phyloP scores from a whole-genome alignment of 2,113 vertebrate genomes.

The Varanus salvator region DNA sequence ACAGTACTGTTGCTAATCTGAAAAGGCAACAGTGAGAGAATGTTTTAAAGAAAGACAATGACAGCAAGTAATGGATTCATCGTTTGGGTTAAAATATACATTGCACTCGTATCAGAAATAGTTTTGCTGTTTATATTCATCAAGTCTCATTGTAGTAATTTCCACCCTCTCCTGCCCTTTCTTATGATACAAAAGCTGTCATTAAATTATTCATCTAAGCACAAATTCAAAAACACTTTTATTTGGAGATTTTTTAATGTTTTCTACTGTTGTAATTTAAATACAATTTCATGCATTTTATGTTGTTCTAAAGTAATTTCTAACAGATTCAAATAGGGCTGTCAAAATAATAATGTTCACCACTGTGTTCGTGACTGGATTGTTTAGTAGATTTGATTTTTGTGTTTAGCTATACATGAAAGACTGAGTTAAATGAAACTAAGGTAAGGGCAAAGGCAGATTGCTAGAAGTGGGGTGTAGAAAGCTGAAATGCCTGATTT shows the following conservation, averaged over 20 bases:
- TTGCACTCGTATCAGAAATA: constrained; percentile 29
- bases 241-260: constrained; percentile 4
- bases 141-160: constrained; percentile 49
- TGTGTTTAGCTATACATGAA: not conserved
- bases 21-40: constrained; percentile 21
- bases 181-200: not conserved
- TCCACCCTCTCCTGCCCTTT: constrained; percentile 13
- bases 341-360: constrained; percentile 17
- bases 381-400: not conserved
- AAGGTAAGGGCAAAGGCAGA: not conserved
- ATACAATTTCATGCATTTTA: constrained; percentile 20
- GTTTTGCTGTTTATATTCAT: constrained; percentile 35
- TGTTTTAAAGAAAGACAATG: constrained; percentile 40
- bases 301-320: constrained; percentile 24
- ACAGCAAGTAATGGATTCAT: constrained; percentile 28
- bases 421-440: not conserved
- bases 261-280: not conserved
- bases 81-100: not conserved
- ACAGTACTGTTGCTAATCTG: constrained; percentile 42
- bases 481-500: not conserved
- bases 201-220: constrained; percentile 27
- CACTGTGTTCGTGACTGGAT: not conserved
- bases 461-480: no score
- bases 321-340: constrained; percentile 36
- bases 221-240: not conserved